These are phyloP conservation scores for Spea hammondii DNA, from an alignment of 2,797 vertebrate genomes.

Conservation along the genomic window DNA sequence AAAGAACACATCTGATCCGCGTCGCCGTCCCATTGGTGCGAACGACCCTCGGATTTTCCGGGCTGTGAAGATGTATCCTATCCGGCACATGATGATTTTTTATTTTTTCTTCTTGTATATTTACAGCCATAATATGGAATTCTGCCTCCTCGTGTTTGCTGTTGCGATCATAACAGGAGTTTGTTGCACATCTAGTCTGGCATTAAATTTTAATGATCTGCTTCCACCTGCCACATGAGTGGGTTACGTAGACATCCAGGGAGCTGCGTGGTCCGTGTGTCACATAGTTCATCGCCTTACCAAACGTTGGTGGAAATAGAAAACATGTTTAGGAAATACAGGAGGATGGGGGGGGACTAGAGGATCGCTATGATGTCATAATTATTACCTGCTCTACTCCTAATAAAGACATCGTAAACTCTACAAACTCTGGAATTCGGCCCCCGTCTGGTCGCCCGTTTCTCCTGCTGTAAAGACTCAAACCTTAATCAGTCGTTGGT, in stretches of 20 bases:
- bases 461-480: no score
- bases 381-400: no score
- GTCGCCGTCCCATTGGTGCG: background rate
- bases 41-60: background rate
- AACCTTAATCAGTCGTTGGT: no score
- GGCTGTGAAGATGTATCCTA: background rate
- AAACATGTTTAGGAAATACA: background rate
- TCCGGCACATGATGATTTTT: background rate
- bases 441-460: no score
- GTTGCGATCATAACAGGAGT: slow-evolving; percentile 6
- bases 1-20: background rate
- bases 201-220: slow-evolving; percentile 29
- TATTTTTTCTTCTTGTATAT: background rate
- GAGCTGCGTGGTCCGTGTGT: background rate
- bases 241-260: background rate
- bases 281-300: background rate
- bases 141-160: slow-evolving; percentile 3
- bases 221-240: slow-evolving; percentile 19
- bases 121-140: background rate
- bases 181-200: slow-evolving; percentile 22
- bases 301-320: background rate
- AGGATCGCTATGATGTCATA: background rate
- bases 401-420: no score
- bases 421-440: no score
- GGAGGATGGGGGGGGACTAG: background rate